A percentile compares a stretch with the other conserved stretches of the same genome.
Conservation (phyloP, 1,140 invertebrate species). For the Bombus pyrosoma region DNA sequence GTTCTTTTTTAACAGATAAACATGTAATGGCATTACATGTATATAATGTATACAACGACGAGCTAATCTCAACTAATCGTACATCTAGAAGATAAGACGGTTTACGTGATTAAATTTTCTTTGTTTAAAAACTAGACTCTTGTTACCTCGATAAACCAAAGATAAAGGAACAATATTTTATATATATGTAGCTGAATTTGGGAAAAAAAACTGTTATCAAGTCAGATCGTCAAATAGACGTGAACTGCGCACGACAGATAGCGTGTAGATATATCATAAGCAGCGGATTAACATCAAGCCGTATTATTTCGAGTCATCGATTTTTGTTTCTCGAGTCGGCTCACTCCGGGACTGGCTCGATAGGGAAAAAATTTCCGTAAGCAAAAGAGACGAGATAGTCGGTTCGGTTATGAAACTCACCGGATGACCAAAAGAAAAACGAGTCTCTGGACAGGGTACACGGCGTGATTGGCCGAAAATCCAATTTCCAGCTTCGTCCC, state of each 20-base stretch:
- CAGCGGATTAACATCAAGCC: not conserved
- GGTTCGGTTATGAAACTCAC: not conserved
- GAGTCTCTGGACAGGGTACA: slow-evolving; percentile 15
- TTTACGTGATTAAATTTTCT: not conserved
- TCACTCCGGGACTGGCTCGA: not conserved
- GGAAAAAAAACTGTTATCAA: no score
- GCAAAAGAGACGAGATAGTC: not conserved
- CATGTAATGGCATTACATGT: no score
- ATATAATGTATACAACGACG: no score
- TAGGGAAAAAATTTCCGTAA: not conserved
- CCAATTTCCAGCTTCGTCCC: slow-evolving; percentile 31
- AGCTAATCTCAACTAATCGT: no score
- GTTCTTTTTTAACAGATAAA: no score
- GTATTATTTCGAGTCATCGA: not conserved
- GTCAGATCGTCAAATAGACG: not conserved
- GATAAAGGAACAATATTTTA: not conserved
- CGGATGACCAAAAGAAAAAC: slow-evolving; percentile 19
- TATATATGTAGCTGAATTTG: no score
- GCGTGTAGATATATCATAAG: not conserved
- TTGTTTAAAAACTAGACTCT: not conserved
- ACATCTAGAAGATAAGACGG: no score
- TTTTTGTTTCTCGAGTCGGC: not conserved
- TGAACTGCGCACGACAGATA: not conserved
- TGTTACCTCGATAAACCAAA: not conserved
- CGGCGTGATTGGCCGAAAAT: slow-evolving; percentile 27